Evolutionary conservation across 2,888 invertebrate genomes (phyloP).

Genomic region (Spodoptera picta): DNA sequence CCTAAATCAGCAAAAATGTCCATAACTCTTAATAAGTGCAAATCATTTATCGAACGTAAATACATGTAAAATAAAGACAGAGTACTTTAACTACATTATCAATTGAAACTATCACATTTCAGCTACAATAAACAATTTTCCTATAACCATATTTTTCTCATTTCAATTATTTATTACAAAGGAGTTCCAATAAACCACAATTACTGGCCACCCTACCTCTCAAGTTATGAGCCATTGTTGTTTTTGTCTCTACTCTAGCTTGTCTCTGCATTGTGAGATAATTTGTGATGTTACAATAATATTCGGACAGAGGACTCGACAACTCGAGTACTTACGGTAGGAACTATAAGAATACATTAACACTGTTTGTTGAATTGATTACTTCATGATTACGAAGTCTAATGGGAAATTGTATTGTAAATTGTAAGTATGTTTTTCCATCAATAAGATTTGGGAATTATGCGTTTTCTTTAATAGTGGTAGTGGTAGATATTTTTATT

Average conservation of each 20-base stretch:
- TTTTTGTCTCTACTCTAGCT: constrained; percentile 67
- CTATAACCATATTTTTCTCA: background rate
- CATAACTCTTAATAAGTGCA: too few relatives aligned
- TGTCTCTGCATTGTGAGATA: constrained; percentile 65
- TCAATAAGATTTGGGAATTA: too few relatives aligned
- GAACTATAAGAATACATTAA: constrained; percentile 33
- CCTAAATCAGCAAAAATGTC: too few relatives aligned
- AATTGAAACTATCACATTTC: too few relatives aligned
- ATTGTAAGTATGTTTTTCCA: background rate
- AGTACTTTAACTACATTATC: too few relatives aligned
- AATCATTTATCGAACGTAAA: too few relatives aligned
- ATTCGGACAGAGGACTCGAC: constrained; percentile 44
- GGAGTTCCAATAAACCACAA: background rate
- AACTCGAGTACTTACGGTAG: constrained; percentile 42
- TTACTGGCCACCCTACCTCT: constrained; percentile 54
- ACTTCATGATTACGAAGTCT: constrained; percentile 17
- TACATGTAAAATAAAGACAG: too few relatives aligned
- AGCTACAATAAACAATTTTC: too few relatives aligned
- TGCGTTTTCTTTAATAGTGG: too few relatives aligned
- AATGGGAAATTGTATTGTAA: constrained; percentile 2
- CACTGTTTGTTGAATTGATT: constrained; percentile 23
- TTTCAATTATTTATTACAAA: background rate
- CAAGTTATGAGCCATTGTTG: constrained; percentile 72
- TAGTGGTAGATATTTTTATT: too few relatives aligned
- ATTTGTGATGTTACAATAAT: constrained; percentile 67